Evolutionary conservation across 2,888 invertebrate genomes (phyloP).

Genomic region (Dendrolimus houi): DNA sequence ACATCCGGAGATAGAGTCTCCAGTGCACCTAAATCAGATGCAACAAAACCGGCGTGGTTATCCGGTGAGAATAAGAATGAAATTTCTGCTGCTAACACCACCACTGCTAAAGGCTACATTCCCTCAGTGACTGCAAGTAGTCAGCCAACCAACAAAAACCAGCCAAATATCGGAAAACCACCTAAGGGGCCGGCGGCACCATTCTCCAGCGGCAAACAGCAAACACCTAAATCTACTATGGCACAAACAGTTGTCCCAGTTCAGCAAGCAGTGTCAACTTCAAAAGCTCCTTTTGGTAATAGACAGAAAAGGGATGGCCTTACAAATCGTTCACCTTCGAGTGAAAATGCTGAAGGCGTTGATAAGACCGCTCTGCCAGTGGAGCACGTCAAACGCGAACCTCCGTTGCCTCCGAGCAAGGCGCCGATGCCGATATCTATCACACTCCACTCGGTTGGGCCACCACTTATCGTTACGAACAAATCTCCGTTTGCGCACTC

Average conservation of each 20-base stretch:
- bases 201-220: constrained; percentile 59
- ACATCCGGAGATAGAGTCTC: constrained; percentile 39
- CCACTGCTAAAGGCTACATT: constrained; percentile 41
- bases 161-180: constrained; percentile 42
- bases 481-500: constrained; percentile 67
- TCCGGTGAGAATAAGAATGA: constrained; percentile 37
- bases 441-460: constrained; percentile 57
- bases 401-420: constrained; percentile 60
- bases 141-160: constrained; percentile 32
- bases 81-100: background rate
- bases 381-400: constrained; percentile 53
- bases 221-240: constrained; percentile 51
- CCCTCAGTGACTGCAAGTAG: constrained; percentile 28
- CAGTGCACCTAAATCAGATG: constrained; percentile 40
- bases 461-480: constrained; percentile 65
- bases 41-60: constrained; percentile 49
- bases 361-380: constrained; percentile 26
- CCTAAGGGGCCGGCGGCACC: constrained; percentile 63
- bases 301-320: constrained; percentile 62
- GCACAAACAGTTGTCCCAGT: constrained; percentile 62
- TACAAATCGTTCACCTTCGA: constrained; percentile 53
- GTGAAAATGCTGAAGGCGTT: constrained; percentile 37
- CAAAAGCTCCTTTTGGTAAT: constrained; percentile 65
- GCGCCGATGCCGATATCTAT: constrained; percentile 70
- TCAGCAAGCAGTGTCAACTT: constrained; percentile 59